Percentiles rank a stretch among this genome's conserved stretches.
Evolutionary conservation across 2,113 vertebrate genomes (phyloP).

Genomic region (Xiphophorus hellerii): DNA sequence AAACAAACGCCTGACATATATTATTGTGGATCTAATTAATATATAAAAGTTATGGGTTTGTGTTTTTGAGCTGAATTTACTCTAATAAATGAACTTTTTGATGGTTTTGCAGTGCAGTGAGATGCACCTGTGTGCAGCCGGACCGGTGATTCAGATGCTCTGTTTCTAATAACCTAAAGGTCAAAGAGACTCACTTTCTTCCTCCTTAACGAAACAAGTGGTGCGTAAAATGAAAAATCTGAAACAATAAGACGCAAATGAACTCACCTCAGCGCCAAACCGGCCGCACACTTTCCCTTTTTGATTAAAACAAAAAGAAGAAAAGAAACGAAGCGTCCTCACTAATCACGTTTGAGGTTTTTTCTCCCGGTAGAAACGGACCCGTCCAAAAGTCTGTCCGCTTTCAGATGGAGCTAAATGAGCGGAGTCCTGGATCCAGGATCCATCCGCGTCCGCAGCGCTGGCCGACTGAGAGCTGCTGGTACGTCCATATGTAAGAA

Average conservation of each 20-base stretch:
- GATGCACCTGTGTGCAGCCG: too few relatives aligned
- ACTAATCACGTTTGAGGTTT: slow-evolving; percentile 16
- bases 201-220: slow-evolving; percentile 7
- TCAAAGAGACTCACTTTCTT: slow-evolving; percentile 9
- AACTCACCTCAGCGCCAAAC: slow-evolving; percentile 69
- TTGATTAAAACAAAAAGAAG: slow-evolving; percentile 25
- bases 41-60: too few relatives aligned
- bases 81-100: too few relatives aligned
- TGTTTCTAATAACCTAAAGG: too few relatives aligned
- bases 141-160: too few relatives aligned
- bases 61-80: too few relatives aligned
- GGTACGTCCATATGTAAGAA: slow-evolving; percentile 74
- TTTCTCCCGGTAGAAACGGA: slow-evolving; percentile 24
- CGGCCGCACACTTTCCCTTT: background rate
- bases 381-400: slow-evolving; percentile 19
- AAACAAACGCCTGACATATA: too few relatives aligned
- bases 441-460: slow-evolving; percentile 50
- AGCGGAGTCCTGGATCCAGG: slow-evolving; percentile 39
- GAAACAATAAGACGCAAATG: slow-evolving; percentile 5
- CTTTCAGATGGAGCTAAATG: slow-evolving; percentile 1
- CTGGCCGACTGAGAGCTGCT: slow-evolving; percentile 62
- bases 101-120: too few relatives aligned
- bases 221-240: slow-evolving; percentile 55
- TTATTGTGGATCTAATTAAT: too few relatives aligned
- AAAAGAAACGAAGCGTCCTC: slow-evolving; percentile 32